Evolutionary conservation across 2,797 vertebrate species (phyloP).

Genomic region (Eulemur mongoz): DNA sequence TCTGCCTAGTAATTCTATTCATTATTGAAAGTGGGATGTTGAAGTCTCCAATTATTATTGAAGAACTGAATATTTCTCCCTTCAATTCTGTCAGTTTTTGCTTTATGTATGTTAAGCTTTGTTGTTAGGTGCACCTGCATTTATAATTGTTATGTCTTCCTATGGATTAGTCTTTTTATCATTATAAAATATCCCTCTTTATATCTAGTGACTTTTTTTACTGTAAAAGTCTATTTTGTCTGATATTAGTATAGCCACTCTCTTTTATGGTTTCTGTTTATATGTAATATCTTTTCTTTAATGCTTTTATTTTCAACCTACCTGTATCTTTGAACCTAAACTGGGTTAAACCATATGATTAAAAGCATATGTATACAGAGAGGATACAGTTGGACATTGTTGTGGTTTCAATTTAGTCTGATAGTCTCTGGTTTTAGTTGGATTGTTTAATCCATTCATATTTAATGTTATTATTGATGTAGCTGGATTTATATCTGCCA

Average conservation of each 20-base stretch:
- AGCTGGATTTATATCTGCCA: background rate
- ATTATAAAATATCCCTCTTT: background rate
- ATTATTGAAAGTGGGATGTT: background rate
- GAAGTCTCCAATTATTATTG: background rate
- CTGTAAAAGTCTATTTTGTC: background rate
- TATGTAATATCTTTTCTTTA: background rate
- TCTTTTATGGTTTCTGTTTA: background rate
- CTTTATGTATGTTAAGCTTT: background rate
- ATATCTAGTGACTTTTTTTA: background rate
- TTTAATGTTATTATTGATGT: background rate
- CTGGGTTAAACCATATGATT: background rate
- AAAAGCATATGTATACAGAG: background rate
- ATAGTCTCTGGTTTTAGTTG: background rate
- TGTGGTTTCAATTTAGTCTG: background rate
- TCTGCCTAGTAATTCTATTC: background rate
- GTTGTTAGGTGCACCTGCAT: background rate
- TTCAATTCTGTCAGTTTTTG: background rate
- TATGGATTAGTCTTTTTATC: background rate
- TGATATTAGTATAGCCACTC: background rate
- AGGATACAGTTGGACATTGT: background rate
- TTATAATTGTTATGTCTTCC: background rate
- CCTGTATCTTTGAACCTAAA: background rate
- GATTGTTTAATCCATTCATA: background rate
- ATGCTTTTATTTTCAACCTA: background rate
- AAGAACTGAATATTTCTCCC: background rate